Base-by-base conservation (phyloP, 2,888 invertebrate species). In the Desoria tigrina region DNA sequence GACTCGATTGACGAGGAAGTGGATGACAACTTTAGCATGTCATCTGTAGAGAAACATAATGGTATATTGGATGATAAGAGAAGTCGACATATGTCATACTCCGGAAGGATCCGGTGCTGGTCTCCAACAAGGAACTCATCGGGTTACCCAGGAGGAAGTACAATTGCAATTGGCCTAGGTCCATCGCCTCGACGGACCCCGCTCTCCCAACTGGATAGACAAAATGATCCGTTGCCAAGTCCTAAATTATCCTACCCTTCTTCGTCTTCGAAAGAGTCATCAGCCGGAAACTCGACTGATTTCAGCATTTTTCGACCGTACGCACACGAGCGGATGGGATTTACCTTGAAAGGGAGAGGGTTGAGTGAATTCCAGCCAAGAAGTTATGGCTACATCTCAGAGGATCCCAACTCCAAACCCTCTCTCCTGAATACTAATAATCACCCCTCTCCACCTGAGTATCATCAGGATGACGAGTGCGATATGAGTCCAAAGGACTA, bases 21-120 rank as follows among this genome's bases (percentile, higher is more conserved):
- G 45, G 51, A 59, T 32, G 58, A 55, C 55, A 55, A 55, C 37
- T 55, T 55, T 18, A 55, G 55, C 37, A 18, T 7, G 37, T 49
- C 49, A 45, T 57, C 58, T 21, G 51, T 27, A 61, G 53, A 18
- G 18, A 49, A 9, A 27, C 39, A 14, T 32, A 42, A 49, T 39
- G 51, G 60, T 27, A 55, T 55, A 18, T 9, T 9, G 26, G 55
- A 55, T 55, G 55, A 55, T 32, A 55, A 55, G 21, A 27, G 37
- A 21, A 32, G 27, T 27, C 67, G 74, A 54, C 75, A 75, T 66
- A 74, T 75, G 74, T 74, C 74, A 1, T 74, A 74, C 58, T 70
- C 73, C 2, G 75, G 75, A 16, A 56, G 75, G 26, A 74, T 75
- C 9, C 68, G 71, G 23, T 69, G 73, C 39, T 73, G 75, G 73